Evolutionary conservation across 1,140 invertebrate species (phyloP).

Genomic region (Amphibalanus amphitrite): DNA sequence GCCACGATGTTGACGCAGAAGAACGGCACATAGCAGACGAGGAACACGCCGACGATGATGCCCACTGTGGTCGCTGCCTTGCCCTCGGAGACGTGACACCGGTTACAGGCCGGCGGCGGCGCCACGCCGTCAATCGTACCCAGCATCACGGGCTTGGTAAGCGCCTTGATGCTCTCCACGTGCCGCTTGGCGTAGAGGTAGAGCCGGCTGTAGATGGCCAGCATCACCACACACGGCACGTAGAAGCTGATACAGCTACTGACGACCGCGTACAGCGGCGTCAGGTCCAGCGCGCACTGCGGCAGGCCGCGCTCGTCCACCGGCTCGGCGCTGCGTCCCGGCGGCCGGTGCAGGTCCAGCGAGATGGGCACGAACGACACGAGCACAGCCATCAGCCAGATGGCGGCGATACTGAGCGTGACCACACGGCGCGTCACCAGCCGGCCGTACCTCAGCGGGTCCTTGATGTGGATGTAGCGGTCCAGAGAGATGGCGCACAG

Average conservation of each 20-base stretch:
- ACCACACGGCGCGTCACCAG: conserved; percentile 80
- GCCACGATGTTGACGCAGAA: conserved; percentile 91
- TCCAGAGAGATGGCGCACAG: too few species aligned
- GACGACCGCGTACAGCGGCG: too few species aligned
- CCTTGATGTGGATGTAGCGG: too few species aligned
- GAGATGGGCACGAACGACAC: conserved; percentile 93
- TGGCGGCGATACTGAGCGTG: conserved; percentile 58
- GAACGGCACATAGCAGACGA: too few species aligned
- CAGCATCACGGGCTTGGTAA: neutral
- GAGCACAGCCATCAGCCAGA: conserved; percentile 77
- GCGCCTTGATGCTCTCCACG: conserved; percentile 59
- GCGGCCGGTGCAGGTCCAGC: conserved; percentile 64
- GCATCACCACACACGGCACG: too few species aligned
- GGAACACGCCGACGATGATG: conserved; percentile 94
- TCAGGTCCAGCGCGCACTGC: too few species aligned
- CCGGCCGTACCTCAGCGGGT: conserved; percentile 65
- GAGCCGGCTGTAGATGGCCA: too few species aligned
- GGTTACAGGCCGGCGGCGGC: conserved; percentile 15
- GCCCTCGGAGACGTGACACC: conserved; percentile 79
- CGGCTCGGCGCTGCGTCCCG: too few species aligned
- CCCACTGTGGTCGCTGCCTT: conserved; percentile 92
- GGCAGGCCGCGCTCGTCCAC: too few species aligned
- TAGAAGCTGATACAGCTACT: too few species aligned
- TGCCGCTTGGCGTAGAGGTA: too few species aligned
- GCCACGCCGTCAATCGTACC: conserved; percentile 14